Conservation (phyloP, 2,888 invertebrate genomes). For the Ophioninae sp. region DNA sequence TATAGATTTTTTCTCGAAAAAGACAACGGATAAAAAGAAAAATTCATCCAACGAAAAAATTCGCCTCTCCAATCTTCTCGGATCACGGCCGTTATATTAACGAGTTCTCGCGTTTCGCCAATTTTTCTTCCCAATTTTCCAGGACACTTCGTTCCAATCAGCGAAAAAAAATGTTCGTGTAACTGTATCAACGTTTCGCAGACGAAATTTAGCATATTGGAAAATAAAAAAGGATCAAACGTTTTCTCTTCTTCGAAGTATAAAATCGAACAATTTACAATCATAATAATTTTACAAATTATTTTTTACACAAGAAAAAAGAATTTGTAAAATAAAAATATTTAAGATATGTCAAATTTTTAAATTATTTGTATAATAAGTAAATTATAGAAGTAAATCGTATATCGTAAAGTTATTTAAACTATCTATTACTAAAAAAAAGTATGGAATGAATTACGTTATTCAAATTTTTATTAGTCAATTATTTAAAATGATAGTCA, state of each 20-base stretch:
- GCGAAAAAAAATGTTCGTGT: constrained; percentile 6
- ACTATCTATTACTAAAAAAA: too few relatives aligned
- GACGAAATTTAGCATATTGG: neutral
- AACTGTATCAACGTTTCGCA: constrained; percentile 18
- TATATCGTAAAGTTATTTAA: too few relatives aligned
- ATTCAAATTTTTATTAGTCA: too few relatives aligned
- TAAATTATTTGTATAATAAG: too few relatives aligned
- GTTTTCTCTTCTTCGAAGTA: neutral
- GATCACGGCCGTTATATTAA: neutral
- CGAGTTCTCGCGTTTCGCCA: neutral
- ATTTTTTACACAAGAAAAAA: too few relatives aligned
- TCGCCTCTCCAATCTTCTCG: too few relatives aligned
- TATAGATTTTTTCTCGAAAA: constrained; percentile 3
- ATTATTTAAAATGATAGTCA: too few relatives aligned
- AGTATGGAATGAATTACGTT: too few relatives aligned
- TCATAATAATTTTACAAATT: too few relatives aligned
- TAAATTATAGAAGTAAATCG: too few relatives aligned
- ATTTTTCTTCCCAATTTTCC: constrained; percentile 10
- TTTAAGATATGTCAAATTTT: too few relatives aligned
- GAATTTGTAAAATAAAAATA: too few relatives aligned
- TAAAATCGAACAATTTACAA: neutral
- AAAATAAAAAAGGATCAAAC: neutral
- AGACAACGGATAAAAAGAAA: neutral
- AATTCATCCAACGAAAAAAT: neutral
- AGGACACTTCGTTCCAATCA: constrained; percentile 27